A percentile compares a stretch with the other conserved stretches of the same genome.
Conservation (phyloP, 2,113 vertebrate species). For the Myiozetetes cayanensis region DNA sequence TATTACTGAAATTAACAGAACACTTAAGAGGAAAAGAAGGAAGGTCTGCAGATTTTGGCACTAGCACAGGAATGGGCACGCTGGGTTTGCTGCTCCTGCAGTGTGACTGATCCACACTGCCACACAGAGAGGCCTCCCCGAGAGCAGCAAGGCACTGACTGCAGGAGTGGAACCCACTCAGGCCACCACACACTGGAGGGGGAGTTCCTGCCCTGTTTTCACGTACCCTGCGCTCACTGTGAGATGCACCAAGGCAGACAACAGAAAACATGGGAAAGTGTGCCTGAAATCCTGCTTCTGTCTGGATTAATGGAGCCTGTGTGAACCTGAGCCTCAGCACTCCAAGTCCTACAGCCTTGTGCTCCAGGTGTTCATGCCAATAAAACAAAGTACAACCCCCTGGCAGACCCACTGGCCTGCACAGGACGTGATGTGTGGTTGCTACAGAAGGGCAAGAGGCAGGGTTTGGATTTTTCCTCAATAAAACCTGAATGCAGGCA, state of each 20-base stretch:
- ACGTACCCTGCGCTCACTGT: neutral
- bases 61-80: neutral
- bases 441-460: neutral
- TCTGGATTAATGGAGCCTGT: neutral
- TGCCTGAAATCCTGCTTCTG: neutral
- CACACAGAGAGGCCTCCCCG: neutral
- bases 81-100: neutral
- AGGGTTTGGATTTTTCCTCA: neutral
- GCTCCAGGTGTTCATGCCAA: neutral
- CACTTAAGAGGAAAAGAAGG: neutral
- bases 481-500: neutral
- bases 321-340: neutral
- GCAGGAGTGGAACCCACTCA: neutral
- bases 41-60: neutral
- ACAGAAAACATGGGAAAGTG: fast-evolving
- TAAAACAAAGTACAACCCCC: neutral
- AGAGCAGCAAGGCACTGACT: neutral
- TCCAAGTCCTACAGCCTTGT: neutral
- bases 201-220: neutral
- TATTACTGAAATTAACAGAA: neutral
- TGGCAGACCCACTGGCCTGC: neutral
- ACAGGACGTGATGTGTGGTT: fast-evolving
- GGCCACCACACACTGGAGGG: fast-evolving
- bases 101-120: fast-evolving
- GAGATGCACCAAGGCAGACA: neutral